These are phyloP conservation scores for Aspidoscelis tigris DNA, from an alignment of 2,113 vertebrate species.

Conservation along the genomic window DNA sequence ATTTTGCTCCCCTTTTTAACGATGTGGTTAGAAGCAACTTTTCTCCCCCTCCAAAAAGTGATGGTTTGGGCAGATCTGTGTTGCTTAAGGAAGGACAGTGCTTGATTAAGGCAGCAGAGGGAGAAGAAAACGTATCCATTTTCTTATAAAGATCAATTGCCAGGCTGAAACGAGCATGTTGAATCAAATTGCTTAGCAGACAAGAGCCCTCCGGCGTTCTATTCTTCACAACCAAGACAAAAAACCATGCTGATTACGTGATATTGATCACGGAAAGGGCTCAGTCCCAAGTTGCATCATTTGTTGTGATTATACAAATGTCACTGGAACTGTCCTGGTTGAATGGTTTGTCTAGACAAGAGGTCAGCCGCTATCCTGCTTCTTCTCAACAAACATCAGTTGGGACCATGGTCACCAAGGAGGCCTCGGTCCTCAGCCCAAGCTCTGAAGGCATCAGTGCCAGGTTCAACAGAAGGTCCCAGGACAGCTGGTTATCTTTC, in stretches of 20 bases:
- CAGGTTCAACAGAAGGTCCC: too few relatives aligned
- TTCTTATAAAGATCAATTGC: slow-evolving; percentile 11
- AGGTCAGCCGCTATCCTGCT: not conserved
- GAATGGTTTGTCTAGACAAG: not conserved
- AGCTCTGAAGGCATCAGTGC: too few relatives aligned
- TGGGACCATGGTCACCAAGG: not conserved
- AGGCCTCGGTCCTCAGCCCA: too few relatives aligned
- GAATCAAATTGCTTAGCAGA: slow-evolving; percentile 33
- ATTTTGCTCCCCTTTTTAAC: not conserved
- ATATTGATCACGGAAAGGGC: slow-evolving; percentile 1
- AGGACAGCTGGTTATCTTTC: too few relatives aligned
- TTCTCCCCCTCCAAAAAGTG: too few relatives aligned
- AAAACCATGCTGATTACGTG: slow-evolving; percentile 33
- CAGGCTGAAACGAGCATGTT: not conserved
- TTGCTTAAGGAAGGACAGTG: not conserved
- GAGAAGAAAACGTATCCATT: not conserved
- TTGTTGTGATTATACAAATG: not conserved
- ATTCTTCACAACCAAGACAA: slow-evolving; percentile 18
- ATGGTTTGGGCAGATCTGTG: not conserved
- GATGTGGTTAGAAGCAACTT: too few relatives aligned
- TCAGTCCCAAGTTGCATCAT: not conserved
- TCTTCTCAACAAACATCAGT: not conserved
- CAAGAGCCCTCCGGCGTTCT: not conserved
- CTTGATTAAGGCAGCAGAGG: not conserved
- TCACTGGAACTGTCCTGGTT: not conserved